Percentiles rank a stretch among this genome's conserved stretches.
Conservation (phyloP, 2,797 vertebrate genomes). For the Neostethus bicornis region DNA sequence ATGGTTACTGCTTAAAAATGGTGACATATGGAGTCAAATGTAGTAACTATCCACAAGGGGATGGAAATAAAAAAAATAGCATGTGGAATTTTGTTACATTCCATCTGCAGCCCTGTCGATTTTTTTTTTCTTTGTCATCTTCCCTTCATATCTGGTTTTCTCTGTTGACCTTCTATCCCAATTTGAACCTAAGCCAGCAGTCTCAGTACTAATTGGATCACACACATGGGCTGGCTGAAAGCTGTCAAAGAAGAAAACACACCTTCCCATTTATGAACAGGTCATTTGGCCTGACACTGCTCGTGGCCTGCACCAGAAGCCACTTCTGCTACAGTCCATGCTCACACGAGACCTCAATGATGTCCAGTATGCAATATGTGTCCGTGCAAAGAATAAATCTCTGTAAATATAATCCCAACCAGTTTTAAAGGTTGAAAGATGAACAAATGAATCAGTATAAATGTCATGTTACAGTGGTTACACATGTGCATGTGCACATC, state of each 20-base stretch:
- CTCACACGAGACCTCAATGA: no score
- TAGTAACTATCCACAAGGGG: conserved; percentile 21
- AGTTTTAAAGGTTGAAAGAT: background rate
- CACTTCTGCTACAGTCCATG: no score
- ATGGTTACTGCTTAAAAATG: conserved; percentile 5
- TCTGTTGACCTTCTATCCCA: background rate
- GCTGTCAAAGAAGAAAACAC: background rate
- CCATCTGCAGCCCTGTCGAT: conserved; percentile 1
- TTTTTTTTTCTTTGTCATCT: background rate
- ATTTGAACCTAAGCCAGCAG: background rate
- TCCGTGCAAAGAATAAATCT: background rate
- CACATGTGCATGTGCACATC: no score
- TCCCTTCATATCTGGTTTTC: background rate
- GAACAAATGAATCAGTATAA: background rate
- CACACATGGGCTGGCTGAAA: background rate
- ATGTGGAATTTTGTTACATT: no score
- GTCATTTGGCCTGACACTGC: background rate
- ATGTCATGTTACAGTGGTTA: no score
- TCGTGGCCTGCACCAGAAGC: background rate
- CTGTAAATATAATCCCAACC: background rate
- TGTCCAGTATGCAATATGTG: background rate
- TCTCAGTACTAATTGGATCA: background rate
- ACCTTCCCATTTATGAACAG: background rate
- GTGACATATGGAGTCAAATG: conserved; percentile 11
- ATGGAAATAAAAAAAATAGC: conserved; percentile 8